Evolutionary conservation across 1,140 invertebrate species (phyloP).

Genomic region (Schlechtendalia chinensis): DNA sequence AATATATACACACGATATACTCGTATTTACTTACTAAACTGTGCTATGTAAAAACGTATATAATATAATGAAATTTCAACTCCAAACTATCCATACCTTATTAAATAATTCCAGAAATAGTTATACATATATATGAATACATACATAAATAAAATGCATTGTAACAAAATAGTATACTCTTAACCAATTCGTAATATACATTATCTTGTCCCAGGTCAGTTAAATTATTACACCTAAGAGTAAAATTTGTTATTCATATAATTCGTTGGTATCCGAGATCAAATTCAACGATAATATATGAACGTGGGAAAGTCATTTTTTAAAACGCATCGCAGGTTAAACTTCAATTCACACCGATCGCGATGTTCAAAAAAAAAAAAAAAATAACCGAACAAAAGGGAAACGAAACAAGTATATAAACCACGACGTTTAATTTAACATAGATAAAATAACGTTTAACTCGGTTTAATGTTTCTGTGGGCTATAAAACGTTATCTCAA

Average conservation of each 20-base stretch:
- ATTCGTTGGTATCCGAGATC: no score
- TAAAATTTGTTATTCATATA: background rate
- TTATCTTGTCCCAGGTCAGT: constrained; percentile 3
- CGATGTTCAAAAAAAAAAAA: background rate
- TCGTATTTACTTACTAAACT: no score
- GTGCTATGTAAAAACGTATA: no score
- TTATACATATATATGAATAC: no score
- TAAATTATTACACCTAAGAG: constrained; percentile 1
- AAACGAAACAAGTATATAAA: constrained; percentile 19
- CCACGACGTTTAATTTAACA: background rate
- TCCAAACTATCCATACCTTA: no score
- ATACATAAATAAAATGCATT: background rate
- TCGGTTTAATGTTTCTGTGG: background rate
- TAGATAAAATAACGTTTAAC: background rate
- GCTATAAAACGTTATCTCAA: constrained; percentile 4
- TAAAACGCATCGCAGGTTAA: background rate
- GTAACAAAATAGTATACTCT: background rate
- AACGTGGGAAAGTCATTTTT: background rate
- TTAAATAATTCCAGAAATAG: background rate
- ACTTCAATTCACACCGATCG: no score
- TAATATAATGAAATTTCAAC: no score
- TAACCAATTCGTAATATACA: background rate
- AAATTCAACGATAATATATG: background rate
- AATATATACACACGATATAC: no score
- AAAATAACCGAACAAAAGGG: no score